Base-by-base conservation (phyloP, 2,888 invertebrate species). In the Bimastos eiseni region DNA sequence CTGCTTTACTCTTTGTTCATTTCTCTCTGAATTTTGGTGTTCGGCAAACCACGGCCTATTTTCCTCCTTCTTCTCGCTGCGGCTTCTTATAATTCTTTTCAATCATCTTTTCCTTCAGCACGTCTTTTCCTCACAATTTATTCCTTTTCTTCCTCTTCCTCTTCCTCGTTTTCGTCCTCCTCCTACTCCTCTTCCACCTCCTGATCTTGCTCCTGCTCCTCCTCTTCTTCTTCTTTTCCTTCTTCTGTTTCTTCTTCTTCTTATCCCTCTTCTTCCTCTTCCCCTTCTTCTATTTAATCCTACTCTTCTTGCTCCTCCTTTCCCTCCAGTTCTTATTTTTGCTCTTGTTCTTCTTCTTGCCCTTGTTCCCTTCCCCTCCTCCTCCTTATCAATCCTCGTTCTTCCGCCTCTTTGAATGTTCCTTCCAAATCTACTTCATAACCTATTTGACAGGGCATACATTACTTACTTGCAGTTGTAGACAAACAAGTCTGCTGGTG, bases 401-500 rank as follows among this genome's bases (percentile, higher is more conserved):
- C 83, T 17, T 33, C 33, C 19, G 6, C 88, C n/a, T n/a, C 70
- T 70, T 70, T 8, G 30, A 8, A n/a, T n/a, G 4, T 17, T 33
- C n/a, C 89, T 89, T 41, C 44, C 30, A 1, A 30, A 5, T 24
- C 41, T 8, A 21, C 38, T 37, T 38, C 30, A 30, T n/a, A 13
- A 21, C 38, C n/a, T 30, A 37, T 41, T 24, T 44, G 37, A 38
- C 24, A 41, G 33, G 33, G 21, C 38, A 41, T 41, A 38, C 44
- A 89, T 6, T 38, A 89, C 49, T 70, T 94, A 95, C 95, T 95
- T 95, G 95, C 96, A 96, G 84, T 95, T 93, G 86, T 94, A 93
- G 3, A 95, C 95, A 90, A 93, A 93, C 17, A 95, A 92, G 34
- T 93, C 92, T 30, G 93, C 91, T 1, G 95, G 94, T 0, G 95